Evolutionary conservation across 2,888 invertebrate genomes (phyloP).

Genomic region (Orchesellides sinensis): DNA sequence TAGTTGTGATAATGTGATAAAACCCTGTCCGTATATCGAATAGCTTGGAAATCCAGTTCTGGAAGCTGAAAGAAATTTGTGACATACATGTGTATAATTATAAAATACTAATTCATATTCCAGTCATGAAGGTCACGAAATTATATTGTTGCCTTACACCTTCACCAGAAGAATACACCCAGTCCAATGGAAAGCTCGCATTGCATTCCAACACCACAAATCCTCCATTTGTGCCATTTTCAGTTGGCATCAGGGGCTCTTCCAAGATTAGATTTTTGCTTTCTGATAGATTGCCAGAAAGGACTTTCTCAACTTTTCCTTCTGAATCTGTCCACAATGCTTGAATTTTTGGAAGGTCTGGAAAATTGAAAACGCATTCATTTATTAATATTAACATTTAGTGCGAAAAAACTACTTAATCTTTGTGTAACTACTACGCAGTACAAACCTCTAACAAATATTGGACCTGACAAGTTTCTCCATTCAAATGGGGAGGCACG

Average conservation of each 20-base stretch:
- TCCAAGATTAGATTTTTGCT: slow-evolving; percentile 34
- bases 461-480: slow-evolving; percentile 65
- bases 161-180: slow-evolving; percentile 55
- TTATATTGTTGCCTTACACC: slow-evolving; percentile 43
- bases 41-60: slow-evolving; percentile 62
- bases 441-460: slow-evolving; percentile 63
- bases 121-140: background rate
- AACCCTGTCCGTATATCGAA: slow-evolving; percentile 27
- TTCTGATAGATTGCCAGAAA: slow-evolving; percentile 37
- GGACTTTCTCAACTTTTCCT: slow-evolving; percentile 18
- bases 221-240: slow-evolving; percentile 10
- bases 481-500: slow-evolving; percentile 55
- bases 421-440: too few relatives aligned
- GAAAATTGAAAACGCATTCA: background rate
- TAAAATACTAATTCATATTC: background rate
- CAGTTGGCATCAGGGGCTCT: slow-evolving; percentile 20
- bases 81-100: background rate
- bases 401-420: too few relatives aligned
- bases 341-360: slow-evolving; percentile 54
- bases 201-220: slow-evolving; percentile 64
- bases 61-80: slow-evolving; percentile 32
- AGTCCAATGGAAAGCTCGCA: slow-evolving; percentile 65
- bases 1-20: slow-evolving; percentile 38
- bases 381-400: too few relatives aligned
- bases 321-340: slow-evolving; percentile 25